Evolutionary conservation across 1,140 invertebrate genomes (phyloP).

Genomic region (Atta colombica): DNA sequence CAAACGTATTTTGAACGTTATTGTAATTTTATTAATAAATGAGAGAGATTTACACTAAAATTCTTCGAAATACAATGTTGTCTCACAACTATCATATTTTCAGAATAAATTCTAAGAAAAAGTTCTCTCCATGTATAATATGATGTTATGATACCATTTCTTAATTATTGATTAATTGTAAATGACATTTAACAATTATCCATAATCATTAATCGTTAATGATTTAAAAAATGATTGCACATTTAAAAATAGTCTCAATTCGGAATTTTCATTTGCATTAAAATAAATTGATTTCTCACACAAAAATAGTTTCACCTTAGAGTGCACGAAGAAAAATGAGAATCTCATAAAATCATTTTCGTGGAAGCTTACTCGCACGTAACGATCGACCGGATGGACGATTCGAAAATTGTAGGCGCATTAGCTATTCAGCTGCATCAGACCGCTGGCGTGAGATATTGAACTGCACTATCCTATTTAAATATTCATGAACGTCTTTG

Average conservation of each 20-base stretch:
- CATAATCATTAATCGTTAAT: neutral
- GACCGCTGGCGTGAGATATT: slow-evolving; percentile 68
- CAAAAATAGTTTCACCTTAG: neutral
- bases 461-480: slow-evolving; percentile 76
- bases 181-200: neutral
- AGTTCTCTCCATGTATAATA: neutral
- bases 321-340: neutral
- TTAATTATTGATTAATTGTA: neutral
- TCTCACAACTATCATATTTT: no score
- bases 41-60: no score
- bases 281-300: slow-evolving; percentile 14
- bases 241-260: neutral
- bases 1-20: no score
- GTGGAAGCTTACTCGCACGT: slow-evolving; percentile 27
- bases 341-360: slow-evolving; percentile 58
- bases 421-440: slow-evolving; percentile 74
- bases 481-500: slow-evolving; percentile 78
- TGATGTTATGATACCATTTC: neutral
- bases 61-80: no score
- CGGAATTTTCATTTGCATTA: neutral
- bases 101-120: no score
- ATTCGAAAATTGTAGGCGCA: slow-evolving; percentile 73
- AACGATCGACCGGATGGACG: slow-evolving; percentile 61
- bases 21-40: no score
- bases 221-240: neutral